Evolutionary conservation across 2,113 vertebrate species (phyloP).

Genomic region (Stictonetta naevosa): DNA sequence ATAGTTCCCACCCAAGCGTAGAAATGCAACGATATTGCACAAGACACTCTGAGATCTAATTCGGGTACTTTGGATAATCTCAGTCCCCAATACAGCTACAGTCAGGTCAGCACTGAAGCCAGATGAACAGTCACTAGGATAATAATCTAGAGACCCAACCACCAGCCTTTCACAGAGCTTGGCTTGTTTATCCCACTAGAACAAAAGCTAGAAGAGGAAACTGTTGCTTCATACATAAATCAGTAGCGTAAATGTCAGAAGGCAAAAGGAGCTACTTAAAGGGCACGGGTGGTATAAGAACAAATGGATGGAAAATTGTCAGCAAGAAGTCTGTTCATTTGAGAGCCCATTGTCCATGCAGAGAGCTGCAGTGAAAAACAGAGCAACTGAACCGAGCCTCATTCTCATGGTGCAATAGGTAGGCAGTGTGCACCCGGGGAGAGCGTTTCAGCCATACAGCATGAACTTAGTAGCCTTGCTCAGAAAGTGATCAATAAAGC

Average conservation of each 20-base stretch:
- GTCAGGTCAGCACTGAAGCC: neutral
- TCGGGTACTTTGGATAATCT: fast-evolving
- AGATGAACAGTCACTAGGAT: neutral
- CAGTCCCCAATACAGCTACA: neutral
- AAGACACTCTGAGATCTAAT: neutral
- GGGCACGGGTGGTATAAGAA: neutral
- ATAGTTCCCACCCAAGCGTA: fast-evolving
- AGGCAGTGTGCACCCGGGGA: fast-evolving
- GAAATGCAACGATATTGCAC: neutral
- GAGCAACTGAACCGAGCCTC: fast-evolving
- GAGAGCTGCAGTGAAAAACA: neutral
- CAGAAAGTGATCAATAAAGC: neutral
- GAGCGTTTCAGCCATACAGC: neutral
- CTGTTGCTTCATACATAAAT: neutral
- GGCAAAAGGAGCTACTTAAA: neutral
- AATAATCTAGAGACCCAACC: neutral
- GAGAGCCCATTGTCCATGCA: neutral
- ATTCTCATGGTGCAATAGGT: neutral
- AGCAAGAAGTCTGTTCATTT: neutral
- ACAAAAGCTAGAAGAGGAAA: neutral
- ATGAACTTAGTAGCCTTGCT: neutral
- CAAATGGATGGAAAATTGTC: neutral
- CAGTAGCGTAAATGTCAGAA: neutral
- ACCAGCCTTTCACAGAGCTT: neutral
- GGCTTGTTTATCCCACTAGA: neutral